Evolutionary conservation across 1,140 invertebrate species (phyloP).

Genomic region (Hyphantria cunea): DNA sequence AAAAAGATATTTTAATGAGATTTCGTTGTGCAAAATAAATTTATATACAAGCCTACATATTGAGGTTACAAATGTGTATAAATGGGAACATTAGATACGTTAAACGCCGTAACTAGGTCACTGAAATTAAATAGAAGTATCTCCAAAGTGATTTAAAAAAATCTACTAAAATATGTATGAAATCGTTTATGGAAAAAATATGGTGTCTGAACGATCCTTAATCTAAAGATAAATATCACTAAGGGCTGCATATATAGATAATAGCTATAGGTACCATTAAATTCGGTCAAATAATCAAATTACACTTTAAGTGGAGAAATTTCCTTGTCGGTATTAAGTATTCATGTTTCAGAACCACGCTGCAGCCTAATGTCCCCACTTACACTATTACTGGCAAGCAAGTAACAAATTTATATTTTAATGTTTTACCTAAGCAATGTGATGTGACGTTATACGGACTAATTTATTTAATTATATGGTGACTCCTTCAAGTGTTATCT

Average conservation of each 20-base stretch:
- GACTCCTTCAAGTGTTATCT: conserved; percentile 70
- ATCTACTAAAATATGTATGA: neutral
- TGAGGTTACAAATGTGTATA: neutral
- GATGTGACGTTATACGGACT: conserved; percentile 48
- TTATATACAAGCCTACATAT: neutral
- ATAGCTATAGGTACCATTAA: conserved; percentile 8
- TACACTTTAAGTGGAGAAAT: conserved; percentile 43
- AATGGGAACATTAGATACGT: neutral
- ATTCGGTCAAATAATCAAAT: conserved; percentile 35
- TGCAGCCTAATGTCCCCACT: conserved; percentile 33
- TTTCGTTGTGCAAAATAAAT: neutral
- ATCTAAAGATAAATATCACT: neutral
- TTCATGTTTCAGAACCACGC: conserved; percentile 33
- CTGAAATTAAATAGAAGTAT: neutral
- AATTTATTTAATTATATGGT: conserved; percentile 42
- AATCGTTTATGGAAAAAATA: neutral
- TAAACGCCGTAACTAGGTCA: no score
- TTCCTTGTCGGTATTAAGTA: conserved; percentile 37
- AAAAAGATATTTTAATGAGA: neutral
- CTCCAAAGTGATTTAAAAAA: no score
- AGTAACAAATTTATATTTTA: conserved; percentile 17
- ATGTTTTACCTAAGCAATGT: conserved; percentile 67
- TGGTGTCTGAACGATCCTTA: neutral
- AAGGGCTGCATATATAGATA: neutral
- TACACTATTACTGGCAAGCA: conserved; percentile 7